phyloP scores from a whole-genome alignment of 2,888 invertebrate species.

The Drosophila villosipedis region DNA sequence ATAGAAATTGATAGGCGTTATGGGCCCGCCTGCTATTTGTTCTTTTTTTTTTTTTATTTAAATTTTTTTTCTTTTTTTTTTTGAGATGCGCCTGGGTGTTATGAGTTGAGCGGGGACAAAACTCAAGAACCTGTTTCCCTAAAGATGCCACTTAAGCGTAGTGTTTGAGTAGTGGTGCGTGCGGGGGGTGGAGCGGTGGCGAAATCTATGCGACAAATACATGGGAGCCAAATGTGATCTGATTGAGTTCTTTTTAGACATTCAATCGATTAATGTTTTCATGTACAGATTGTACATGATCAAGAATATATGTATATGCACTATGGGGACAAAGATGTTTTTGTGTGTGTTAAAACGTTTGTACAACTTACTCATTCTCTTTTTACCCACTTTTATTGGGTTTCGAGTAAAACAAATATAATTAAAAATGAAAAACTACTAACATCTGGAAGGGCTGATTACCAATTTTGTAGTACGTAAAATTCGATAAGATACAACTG shows the following conservation, averaged over 20 bases:
- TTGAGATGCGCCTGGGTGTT: slow-evolving; percentile 34
- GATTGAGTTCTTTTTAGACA: not conserved
- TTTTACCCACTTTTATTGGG: not conserved
- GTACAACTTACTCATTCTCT: not conserved
- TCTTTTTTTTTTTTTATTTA: not conserved
- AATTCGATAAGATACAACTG: slow-evolving; percentile 27
- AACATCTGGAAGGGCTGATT: not conserved
- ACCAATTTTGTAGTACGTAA: slow-evolving; percentile 1
- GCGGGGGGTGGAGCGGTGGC: not conserved
- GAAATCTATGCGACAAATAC: not conserved
- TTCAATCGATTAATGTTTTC: not conserved
- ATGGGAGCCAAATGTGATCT: not conserved
- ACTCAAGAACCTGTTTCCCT: slow-evolving; percentile 21
- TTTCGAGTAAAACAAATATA: not conserved
- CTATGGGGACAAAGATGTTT: not conserved
- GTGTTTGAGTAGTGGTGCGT: not conserved
- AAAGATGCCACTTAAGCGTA: slow-evolving; percentile 3
- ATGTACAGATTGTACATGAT: not conserved
- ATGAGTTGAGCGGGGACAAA: slow-evolving; percentile 27
- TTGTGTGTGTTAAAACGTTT: not conserved
- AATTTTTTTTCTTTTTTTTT: slow-evolving; percentile 15
- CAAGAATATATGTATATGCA: not conserved
- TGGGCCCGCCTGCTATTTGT: slow-evolving; percentile 13
- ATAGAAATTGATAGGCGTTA: slow-evolving; percentile 60
- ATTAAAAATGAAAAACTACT: too few species aligned